Evolutionary conservation across 2,888 invertebrate genomes (phyloP).

Genomic region (Eutolmus rufibarbis): DNA sequence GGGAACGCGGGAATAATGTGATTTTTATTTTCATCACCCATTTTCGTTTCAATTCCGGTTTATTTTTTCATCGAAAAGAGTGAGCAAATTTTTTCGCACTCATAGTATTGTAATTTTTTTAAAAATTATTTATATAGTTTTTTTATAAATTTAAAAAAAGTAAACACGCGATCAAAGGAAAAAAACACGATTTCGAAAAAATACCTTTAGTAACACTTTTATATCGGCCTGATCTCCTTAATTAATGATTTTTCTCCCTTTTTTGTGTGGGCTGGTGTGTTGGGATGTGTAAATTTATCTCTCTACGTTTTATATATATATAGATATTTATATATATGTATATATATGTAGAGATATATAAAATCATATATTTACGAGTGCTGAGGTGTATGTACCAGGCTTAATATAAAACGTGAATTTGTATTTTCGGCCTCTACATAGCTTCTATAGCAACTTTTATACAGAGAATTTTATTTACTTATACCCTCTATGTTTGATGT

Average conservation of each 20-base stretch:
- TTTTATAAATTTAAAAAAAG: neutral
- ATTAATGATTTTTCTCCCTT: constrained; percentile 36
- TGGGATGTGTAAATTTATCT: constrained; percentile 34
- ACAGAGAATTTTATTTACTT: neutral
- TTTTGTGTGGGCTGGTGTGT: constrained; percentile 26
- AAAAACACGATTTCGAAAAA: neutral
- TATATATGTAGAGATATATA: neutral
- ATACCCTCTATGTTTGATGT: neutral
- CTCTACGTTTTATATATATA: neutral
- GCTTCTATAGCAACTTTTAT: neutral
- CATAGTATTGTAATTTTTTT: no score
- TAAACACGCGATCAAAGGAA: neutral
- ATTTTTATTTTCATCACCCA: no score
- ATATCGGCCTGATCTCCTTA: constrained; percentile 35
- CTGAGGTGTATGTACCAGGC: neutral
- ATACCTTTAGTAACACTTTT: constrained; percentile 19
- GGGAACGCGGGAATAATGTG: no score
- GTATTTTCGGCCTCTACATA: neutral
- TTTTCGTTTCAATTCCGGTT: no score
- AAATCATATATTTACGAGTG: neutral
- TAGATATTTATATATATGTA: neutral
- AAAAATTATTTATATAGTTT: neutral
- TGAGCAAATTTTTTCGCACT: no score
- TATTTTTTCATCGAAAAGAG: no score
- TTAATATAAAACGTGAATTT: neutral